Percentiles rank a stretch among this genome's conserved stretches.
Conservation (phyloP, 92 coral and sea anemone genomes). For the Hydrozoanthus gracilis region DNA sequence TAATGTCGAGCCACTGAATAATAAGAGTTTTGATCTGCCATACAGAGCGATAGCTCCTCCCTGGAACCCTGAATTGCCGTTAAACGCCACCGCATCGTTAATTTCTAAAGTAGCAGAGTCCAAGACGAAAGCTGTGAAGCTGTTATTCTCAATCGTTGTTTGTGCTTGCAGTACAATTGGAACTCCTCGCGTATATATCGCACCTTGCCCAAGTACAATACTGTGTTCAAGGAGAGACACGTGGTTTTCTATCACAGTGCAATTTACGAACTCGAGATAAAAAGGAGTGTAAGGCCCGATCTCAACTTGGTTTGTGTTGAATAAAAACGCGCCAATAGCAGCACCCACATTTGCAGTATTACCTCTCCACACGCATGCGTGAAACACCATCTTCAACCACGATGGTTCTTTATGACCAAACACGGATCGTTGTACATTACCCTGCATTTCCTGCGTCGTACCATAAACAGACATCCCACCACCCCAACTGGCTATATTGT, state of each 20-base stretch:
- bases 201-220: slow-evolving; percentile 74
- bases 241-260: slow-evolving; percentile 55
- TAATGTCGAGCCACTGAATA: slow-evolving; percentile 59
- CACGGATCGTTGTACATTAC: neutral
- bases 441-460: slow-evolving; percentile 51
- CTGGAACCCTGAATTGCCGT: slow-evolving; percentile 68
- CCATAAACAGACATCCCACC: slow-evolving; percentile 71
- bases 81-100: slow-evolving; percentile 57
- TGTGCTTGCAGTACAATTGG: slow-evolving; percentile 65
- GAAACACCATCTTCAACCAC: slow-evolving; percentile 57
- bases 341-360: slow-evolving; percentile 79
- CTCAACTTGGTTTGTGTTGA: slow-evolving; percentile 71
- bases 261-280: slow-evolving; percentile 54
- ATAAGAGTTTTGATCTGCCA: slow-evolving; percentile 78
- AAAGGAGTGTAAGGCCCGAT: slow-evolving; percentile 71
- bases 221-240: slow-evolving; percentile 53
- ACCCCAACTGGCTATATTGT: slow-evolving; percentile 76
- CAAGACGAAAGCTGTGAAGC: slow-evolving; percentile 76
- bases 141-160: slow-evolving; percentile 61
- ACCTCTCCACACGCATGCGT: slow-evolving; percentile 43
- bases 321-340: slow-evolving; percentile 70
- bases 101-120: slow-evolving; percentile 78
- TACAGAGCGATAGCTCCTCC: slow-evolving; percentile 95
- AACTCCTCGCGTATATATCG: slow-evolving; percentile 72
- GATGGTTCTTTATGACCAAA: neutral